Base-by-base conservation (phyloP, 2,113 vertebrate species). In the Donacobius atricapilla region DNA sequence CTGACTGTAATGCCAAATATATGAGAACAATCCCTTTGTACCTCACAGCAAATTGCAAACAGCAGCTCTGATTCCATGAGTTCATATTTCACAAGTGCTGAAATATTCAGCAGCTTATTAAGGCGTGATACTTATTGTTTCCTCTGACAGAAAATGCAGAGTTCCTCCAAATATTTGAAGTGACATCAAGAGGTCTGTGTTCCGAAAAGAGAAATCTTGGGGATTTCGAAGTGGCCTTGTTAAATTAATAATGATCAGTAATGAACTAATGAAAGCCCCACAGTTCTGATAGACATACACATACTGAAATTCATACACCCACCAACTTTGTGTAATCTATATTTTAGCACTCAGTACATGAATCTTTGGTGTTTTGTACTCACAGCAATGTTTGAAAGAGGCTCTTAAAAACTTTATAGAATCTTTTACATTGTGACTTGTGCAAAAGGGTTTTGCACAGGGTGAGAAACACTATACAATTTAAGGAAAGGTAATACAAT, bases 11-110 rank as follows among this genome's bases (percentile, higher is more conserved):
- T 73, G 65, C 91, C 78, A 90, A 96, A 94, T 63, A 72, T 86
- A 94, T 93, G 90, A 94, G 84, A 95, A 86, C 87, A 95, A 95
- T 95, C 78, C 70, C 93, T 96, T 95, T 93, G 75, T 87, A 93
- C 81, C 85, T 83, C 78, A 90, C 75, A 94, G 91, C 87, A 93
- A 94, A 95, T 87, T 87, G 88, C 92, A 92, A 95, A 84, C 80
- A 69, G 87, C 64, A 91, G 51, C 83, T 72, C 66, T 7, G 1
- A 91, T 76, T 83, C 75, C 45, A 4, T 40, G 82, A 83, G 63
- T 90, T 95, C 60, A 20, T 81, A 64, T 88, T 85, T 93, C 58
- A 89, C 68, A 81, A 91, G 60, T 50, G 72, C 51, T 95, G 91
- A 95, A 96, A 94, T 86, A 95, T 88, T 97, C 85, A 96, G 73